These are phyloP conservation scores for Neuroterus valhalla DNA, from an alignment of 1,140 invertebrate genomes.

Conservation along the genomic window DNA sequence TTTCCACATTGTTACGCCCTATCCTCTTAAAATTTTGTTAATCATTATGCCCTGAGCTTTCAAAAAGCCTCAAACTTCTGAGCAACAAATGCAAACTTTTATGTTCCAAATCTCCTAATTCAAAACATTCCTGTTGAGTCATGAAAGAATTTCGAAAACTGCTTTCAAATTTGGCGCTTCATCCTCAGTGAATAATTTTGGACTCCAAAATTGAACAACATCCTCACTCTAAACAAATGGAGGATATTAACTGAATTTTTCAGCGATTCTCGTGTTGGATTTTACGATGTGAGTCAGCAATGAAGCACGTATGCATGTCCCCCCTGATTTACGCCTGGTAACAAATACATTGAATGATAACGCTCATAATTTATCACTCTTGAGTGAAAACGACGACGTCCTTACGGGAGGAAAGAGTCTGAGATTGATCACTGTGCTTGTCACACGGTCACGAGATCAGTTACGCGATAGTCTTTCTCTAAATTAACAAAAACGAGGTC, in stretches of 20 bases:
- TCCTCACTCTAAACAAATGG: not conserved
- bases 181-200: not conserved
- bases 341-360: slow-evolving; percentile 63
- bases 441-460: slow-evolving; percentile 34
- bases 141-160: no score
- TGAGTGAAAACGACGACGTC: slow-evolving; percentile 60
- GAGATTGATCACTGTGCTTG: slow-evolving; percentile 40
- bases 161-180: not conserved
- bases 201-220: not conserved
- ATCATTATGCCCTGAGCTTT: no score
- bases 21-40: no score
- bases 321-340: slow-evolving; percentile 53
- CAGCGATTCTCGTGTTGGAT: not conserved
- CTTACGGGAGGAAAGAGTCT: slow-evolving; percentile 52
- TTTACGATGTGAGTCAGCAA: slow-evolving; percentile 8
- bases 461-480: not conserved
- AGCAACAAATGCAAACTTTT: no score
- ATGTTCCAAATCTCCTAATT: no score
- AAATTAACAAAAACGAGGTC: not conserved
- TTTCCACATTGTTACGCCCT: no score
- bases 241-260: slow-evolving; percentile 4
- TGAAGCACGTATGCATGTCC: slow-evolving; percentile 4
- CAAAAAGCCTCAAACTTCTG: no score
- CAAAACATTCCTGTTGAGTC: no score
- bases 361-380: slow-evolving; percentile 51